phyloP scores from a whole-genome alignment of 2,113 vertebrate genomes.

The Puffinus mauretanicus region DNA sequence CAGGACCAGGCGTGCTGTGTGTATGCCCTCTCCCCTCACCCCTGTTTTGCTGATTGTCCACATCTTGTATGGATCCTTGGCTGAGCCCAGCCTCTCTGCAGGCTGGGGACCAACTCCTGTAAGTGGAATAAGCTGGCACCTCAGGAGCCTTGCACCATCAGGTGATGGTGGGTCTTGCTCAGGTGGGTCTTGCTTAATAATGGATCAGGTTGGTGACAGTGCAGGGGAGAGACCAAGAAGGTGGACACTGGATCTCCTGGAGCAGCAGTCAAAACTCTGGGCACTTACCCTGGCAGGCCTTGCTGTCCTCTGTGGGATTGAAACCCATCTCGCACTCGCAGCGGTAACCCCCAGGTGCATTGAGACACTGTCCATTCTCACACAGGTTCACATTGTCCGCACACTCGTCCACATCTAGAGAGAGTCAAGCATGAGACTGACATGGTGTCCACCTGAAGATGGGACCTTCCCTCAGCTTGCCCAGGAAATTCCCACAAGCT shows the following conservation, averaged over 20 bases:
- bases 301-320: slow-evolving; percentile 87
- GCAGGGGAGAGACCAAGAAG: not conserved
- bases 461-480: not conserved
- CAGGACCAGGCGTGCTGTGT: not conserved
- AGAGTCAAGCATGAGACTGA: not conserved
- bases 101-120: not conserved
- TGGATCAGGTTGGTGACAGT: not conserved
- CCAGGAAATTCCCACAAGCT: not conserved
- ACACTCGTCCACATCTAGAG: slow-evolving; percentile 89
- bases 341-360: slow-evolving; percentile 88
- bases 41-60: not conserved
- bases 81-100: not conserved
- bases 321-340: slow-evolving; percentile 96
- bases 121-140: not conserved
- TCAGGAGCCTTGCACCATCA: not conserved
- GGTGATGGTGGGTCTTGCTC: not conserved
- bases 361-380: slow-evolving; percentile 92
- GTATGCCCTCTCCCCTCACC: not conserved
- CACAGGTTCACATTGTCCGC: slow-evolving; percentile 89
- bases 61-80: not conserved
- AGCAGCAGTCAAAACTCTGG: too few relatives aligned
- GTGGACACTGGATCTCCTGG: not conserved
- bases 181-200: not conserved
- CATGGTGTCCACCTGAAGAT: fast-evolving
- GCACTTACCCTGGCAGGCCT: slow-evolving; percentile 87